Evolutionary conservation across 2,113 vertebrate species (phyloP).

Genomic region (Rhegmatorhina hoffmannsi): DNA sequence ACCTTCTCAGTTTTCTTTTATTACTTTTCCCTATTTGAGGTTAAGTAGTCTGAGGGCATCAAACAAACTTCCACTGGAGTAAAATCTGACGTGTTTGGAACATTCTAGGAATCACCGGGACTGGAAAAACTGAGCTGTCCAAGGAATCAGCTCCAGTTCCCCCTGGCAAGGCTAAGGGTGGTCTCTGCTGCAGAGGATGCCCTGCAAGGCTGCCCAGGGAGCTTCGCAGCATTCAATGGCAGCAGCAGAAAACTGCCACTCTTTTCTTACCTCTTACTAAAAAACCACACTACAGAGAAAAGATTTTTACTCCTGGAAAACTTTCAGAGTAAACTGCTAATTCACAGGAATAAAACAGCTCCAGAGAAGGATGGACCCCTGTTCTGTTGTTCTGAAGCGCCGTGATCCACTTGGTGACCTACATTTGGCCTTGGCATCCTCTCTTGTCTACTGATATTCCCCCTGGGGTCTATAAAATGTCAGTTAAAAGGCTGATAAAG

Average conservation of each 20-base stretch:
- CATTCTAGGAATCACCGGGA: neutral
- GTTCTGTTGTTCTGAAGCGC: neutral
- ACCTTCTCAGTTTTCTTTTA: neutral
- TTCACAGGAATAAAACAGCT: neutral
- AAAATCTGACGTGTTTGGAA: neutral
- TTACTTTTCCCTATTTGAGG: neutral
- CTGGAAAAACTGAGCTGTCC: neutral
- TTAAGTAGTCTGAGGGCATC: neutral
- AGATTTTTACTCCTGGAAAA: neutral
- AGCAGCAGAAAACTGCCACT: neutral
- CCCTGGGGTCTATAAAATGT: neutral
- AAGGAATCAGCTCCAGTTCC: neutral
- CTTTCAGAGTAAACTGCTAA: neutral
- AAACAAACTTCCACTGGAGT: neutral
- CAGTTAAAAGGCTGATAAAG: neutral
- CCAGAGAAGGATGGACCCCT: neutral
- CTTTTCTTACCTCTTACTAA: neutral
- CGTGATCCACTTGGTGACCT: neutral
- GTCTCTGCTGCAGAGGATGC: neutral
- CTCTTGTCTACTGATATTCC: neutral
- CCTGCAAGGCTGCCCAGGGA: neutral
- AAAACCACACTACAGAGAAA: neutral
- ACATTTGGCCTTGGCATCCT: neutral
- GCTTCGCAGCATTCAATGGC: neutral
- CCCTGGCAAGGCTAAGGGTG: neutral